These are phyloP conservation scores for Virgularia gustaviana DNA, from an alignment of 92 coral and sea anemone species.

Conservation along the genomic window DNA sequence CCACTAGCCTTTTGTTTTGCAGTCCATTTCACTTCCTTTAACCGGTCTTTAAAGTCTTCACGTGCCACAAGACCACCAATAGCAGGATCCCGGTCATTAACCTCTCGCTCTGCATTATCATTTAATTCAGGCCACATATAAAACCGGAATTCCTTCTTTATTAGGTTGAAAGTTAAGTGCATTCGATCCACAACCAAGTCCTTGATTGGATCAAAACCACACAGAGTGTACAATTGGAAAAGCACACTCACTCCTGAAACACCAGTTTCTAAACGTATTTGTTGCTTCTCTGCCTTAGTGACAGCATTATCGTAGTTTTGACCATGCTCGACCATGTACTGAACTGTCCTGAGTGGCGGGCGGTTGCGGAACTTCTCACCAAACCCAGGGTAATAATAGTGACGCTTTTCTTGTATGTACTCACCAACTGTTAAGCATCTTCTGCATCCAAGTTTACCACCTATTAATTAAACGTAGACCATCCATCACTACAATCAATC, in stretches of 20 bases:
- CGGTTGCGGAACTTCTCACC: slow-evolving; percentile 4
- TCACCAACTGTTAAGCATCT: slow-evolving; percentile 5
- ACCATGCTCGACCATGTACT: not conserved
- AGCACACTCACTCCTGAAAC: not conserved
- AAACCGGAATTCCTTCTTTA: slow-evolving; percentile 5
- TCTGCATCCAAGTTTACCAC: slow-evolving; percentile 19
- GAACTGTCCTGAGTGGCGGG: not conserved
- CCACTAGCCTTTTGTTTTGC: slow-evolving; percentile 59
- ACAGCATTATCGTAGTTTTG: not conserved
- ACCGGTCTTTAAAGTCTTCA: not conserved
- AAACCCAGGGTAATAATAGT: slow-evolving; percentile 8
- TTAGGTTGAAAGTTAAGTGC: not conserved
- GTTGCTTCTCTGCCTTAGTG: not conserved
- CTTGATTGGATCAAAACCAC: not conserved
- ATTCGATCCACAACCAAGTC: not conserved
- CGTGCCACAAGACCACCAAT: slow-evolving; percentile 21
- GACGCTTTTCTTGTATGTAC: slow-evolving; percentile 9
- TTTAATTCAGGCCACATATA: slow-evolving; percentile 22
- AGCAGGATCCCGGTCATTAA: slow-evolving; percentile 20
- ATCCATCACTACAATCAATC: too few species aligned
- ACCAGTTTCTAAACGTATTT: slow-evolving; percentile 3
- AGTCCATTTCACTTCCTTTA: slow-evolving; percentile 40
- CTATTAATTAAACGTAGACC: slow-evolving; percentile 17
- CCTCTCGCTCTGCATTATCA: not conserved
- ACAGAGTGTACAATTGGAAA: not conserved